Conservation (phyloP, 2,797 vertebrate genomes). For the Pangasius macronema region DNA sequence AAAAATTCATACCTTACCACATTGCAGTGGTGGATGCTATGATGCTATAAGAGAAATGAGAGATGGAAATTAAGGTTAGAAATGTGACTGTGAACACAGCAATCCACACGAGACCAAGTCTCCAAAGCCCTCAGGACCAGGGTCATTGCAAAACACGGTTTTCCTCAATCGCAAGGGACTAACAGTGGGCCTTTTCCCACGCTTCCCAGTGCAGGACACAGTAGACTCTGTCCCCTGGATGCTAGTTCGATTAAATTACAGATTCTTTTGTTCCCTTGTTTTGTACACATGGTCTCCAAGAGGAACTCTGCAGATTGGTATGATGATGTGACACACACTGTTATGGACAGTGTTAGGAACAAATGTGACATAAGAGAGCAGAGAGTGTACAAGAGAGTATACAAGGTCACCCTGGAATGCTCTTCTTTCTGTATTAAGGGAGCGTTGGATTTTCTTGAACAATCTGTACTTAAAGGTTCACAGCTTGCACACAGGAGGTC, state of each 20-base stretch:
- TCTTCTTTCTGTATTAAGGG: slow-evolving; percentile 53
- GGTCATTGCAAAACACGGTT: slow-evolving; percentile 68
- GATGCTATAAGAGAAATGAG: slow-evolving; percentile 30
- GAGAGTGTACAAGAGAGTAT: slow-evolving; percentile 54
- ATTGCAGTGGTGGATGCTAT: background rate
- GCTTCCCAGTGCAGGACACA: slow-evolving; percentile 62
- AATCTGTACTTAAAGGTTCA: slow-evolving; percentile 26
- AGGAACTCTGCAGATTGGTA: slow-evolving; percentile 19
- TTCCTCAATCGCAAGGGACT: slow-evolving; percentile 70
- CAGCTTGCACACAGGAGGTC: slow-evolving; percentile 31
- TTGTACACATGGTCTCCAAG: slow-evolving; percentile 15
- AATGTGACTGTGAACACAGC: slow-evolving; percentile 44
- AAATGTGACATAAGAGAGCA: slow-evolving; percentile 52
- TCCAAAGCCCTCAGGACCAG: slow-evolving; percentile 63
- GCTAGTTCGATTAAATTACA: slow-evolving; percentile 37
- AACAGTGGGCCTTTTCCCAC: slow-evolving; percentile 71
- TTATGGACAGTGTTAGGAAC: slow-evolving; percentile 47
- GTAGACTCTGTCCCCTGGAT: slow-evolving; percentile 32
- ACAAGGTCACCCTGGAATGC: slow-evolving; percentile 59
- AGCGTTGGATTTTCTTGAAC: slow-evolving; percentile 40
- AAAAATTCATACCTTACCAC: slow-evolving; percentile 9
- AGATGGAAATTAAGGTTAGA: slow-evolving; percentile 39
- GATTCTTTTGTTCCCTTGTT: slow-evolving; percentile 19
- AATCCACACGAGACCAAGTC: slow-evolving; percentile 59
- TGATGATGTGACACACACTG: slow-evolving; percentile 6